phyloP scores from a whole-genome alignment of 2,113 vertebrate species.

The Scytalopus superciliaris region DNA sequence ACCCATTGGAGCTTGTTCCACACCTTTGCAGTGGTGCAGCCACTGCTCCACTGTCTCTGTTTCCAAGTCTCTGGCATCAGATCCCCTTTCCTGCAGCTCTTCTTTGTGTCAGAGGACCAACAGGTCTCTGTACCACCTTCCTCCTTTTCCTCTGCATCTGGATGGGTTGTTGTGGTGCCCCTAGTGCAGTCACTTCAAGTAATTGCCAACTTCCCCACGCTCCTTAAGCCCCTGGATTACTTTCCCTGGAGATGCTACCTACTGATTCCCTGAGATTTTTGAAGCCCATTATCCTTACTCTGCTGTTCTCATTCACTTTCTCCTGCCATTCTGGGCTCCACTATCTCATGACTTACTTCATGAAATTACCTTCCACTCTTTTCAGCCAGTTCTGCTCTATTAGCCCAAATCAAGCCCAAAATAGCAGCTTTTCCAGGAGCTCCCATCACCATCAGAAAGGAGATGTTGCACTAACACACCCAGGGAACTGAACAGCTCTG shows the following conservation, averaged over 20 bases:
- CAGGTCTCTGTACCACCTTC: not conserved
- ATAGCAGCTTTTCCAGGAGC: not conserved
- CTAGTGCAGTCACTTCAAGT: rapidly evolving
- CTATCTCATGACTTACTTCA: not conserved
- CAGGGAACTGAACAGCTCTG: not conserved
- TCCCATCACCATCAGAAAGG: rapidly evolving
- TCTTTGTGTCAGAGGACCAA: not conserved
- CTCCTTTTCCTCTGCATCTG: not conserved
- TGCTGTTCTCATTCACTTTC: not conserved
- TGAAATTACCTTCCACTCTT: not conserved
- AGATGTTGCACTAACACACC: not conserved
- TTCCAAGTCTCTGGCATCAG: rapidly evolving
- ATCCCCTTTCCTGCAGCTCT: not conserved
- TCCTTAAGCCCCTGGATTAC: not conserved
- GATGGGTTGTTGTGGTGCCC: not conserved
- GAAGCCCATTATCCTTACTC: not conserved
- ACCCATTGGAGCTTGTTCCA: not conserved
- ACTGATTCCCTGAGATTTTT: not conserved
- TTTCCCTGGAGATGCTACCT: not conserved
- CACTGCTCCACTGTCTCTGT: rapidly evolving
- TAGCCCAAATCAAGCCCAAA: not conserved
- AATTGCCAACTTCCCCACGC: not conserved
- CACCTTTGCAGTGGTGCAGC: rapidly evolving
- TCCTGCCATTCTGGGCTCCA: not conserved
- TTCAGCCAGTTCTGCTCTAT: not conserved